Percentiles rank a stretch among this genome's conserved stretches.
Evolutionary conservation across 2,113 vertebrate genomes (phyloP).

Genomic region (Paradoxurus hermaphroditus): DNA sequence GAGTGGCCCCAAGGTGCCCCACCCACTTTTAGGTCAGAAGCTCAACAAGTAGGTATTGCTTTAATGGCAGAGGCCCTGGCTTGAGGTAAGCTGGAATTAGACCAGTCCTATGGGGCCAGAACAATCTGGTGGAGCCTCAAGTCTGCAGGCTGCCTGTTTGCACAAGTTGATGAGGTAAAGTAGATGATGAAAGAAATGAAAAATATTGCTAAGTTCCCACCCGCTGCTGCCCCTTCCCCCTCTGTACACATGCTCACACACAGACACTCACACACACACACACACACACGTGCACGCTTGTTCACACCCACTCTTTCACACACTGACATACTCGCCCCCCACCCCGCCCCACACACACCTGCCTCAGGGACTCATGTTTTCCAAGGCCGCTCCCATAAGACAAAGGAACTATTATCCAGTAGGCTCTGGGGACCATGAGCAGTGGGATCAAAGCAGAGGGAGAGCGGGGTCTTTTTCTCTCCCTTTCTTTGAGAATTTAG

Average conservation of each 20-base stretch:
- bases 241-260: not conserved
- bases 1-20: not conserved
- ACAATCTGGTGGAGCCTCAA: not conserved
- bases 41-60: not conserved
- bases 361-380: not conserved
- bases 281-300: too few relatives aligned
- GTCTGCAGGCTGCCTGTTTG: not conserved
- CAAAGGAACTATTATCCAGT: not conserved
- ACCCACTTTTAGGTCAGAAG: not conserved
- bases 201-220: not conserved
- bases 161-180: not conserved
- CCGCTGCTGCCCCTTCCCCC: not conserved
- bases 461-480: not conserved
- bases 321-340: not conserved
- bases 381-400: not conserved
- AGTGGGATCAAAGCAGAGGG: not conserved
- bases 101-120: not conserved
- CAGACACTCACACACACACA: not conserved
- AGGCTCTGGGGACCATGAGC: too few relatives aligned
- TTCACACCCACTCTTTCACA: not conserved
- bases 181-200: not conserved
- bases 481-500: not conserved
- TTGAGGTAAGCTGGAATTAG: not conserved
- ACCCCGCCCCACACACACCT: fast-evolving
- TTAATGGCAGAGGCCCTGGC: not conserved